Evolutionary conservation across 1,140 invertebrate species (phyloP), one percentile per base, ranked within the genome.

Genomic region (Sinonovacula constricta): DNA sequence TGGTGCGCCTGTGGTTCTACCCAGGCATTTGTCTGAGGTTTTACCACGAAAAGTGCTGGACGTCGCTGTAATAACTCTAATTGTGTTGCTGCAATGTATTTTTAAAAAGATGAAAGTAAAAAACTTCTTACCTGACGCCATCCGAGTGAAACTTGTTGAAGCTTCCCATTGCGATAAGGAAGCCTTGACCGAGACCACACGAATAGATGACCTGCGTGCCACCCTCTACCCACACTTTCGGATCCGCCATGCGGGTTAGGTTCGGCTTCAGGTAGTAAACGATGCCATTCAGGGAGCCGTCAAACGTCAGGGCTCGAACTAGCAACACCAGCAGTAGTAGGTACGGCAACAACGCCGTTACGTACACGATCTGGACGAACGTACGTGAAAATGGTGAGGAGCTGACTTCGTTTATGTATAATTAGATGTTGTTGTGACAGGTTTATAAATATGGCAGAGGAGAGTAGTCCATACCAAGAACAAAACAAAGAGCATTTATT

Each of bases 31-130:
- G n/a, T n/a, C n/a, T n/a, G n/a, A n/a, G n/a, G n/a, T n/a, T n/a
- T n/a, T n/a, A n/a, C n/a, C n/a, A n/a, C n/a, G n/a, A n/a, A n/a
- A n/a, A n/a, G n/a, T n/a, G n/a, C n/a, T n/a, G n/a, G n/a, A n/a
- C n/a, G n/a, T n/a, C n/a, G n/a, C n/a, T n/a, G n/a, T n/a, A n/a
- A n/a, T n/a, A n/a, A n/a, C n/a, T n/a, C n/a, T n/a, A n/a, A n/a
- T n/a, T n/a, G n/a, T n/a, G n/a, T n/a, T n/a, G n/a, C 88, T 97
- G 94, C 10, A 99, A 94, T 0, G 97, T 96, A 91, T 99, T 98
- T 78, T 90, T 91, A 66, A 84, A 85, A 82, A 97, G 95, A 18
- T 33, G 22, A 63, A 24, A 7, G 12, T n/a, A n/a, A n/a, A n/a
- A n/a, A n/a, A n/a, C n/a, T 34, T 31, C 82, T 68, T 33, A 60